Evolutionary conservation across 2,113 vertebrate species (phyloP), one percentile per base, ranked within the genome.

Genomic region (Actenoides lindsayi): DNA sequence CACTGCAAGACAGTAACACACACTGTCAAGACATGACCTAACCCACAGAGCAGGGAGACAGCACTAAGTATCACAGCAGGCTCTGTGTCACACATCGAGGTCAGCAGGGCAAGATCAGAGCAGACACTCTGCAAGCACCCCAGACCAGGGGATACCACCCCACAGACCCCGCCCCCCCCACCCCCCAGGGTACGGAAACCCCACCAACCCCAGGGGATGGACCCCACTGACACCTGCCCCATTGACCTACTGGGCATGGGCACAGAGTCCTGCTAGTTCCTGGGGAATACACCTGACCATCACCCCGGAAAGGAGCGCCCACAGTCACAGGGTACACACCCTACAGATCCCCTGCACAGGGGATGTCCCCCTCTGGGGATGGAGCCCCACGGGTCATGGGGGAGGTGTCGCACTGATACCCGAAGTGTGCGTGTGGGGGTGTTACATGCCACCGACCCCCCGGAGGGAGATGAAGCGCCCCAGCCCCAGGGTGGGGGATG

Each of bases 301-400:
- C 2, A 6, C 18, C 11, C 12, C 3, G 33, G 56, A 18, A 74
- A 12, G 46, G 16, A 54, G 37, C 16, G 19, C 41, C 27, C 73
- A 28, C 0, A 4, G 9, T 4, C 25, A 46, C 2, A 48, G 27
- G 14, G 35, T 16, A 21, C 0, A 0, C 77, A 70, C 11, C 8
- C 31, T 39, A 75, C 46, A 3, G 35, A 62, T 11, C 16, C 13
- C 9, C 53, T 60, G 24, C 37, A 33, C 39, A 31, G 4, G 24
- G 18, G 15, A 59, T 35, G 46, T 8, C 9, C 23, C 31, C 10
- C n/a, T 5, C 16, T 2, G 18, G 16, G 33, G 17, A 50, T 6
- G 39, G 5, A 70, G 24, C 25, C 44, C 35, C 28, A 15, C 23
- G 18, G 13, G 37, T 30, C 17, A 13, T 4, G 18, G 23, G 23